phyloP scores from a whole-genome alignment of 2,113 vertebrate species.

The Gobiocypris rarus region DNA sequence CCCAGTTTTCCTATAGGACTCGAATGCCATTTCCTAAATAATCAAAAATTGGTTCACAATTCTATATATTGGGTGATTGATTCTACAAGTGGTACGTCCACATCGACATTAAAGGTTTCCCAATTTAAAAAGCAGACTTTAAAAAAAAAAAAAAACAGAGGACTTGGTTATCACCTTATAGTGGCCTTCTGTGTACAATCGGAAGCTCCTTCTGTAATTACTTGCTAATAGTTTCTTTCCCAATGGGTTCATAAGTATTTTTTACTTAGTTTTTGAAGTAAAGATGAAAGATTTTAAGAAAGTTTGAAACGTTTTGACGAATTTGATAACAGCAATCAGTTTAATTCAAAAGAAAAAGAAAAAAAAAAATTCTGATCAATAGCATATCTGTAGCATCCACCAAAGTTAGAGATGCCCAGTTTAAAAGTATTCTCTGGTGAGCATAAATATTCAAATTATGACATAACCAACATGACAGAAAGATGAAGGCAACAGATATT shows the following conservation, averaged over 20 bases:
- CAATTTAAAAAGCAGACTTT: conserved; percentile 60
- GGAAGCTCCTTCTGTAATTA: conserved; percentile 73
- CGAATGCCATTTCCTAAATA: not conserved
- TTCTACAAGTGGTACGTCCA: not conserved
- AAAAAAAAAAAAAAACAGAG: conserved; percentile 50
- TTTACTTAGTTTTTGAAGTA: conserved; percentile 65
- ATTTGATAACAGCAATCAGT: conserved; percentile 39
- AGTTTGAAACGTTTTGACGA: conserved; percentile 52
- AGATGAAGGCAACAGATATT: conserved; percentile 75
- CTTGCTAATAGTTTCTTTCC: conserved; percentile 65
- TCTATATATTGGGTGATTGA: not conserved
- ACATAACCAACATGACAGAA: conserved; percentile 81
- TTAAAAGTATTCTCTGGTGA: conserved; percentile 70
- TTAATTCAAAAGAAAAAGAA: conserved; percentile 58
- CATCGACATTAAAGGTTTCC: conserved; percentile 52
- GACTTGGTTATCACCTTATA: conserved; percentile 84
- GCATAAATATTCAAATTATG: conserved; percentile 68
- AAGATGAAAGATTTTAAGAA: conserved; percentile 46
- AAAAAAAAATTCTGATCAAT: conserved; percentile 55
- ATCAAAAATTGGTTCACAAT: conserved; percentile 30
- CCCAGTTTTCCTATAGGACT: not conserved
- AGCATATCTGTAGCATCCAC: conserved; percentile 85
- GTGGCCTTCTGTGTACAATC: conserved; percentile 93
- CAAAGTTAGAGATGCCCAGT: conserved; percentile 93
- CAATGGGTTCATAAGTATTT: conserved; percentile 71